Base-by-base conservation (phyloP, 2,113 vertebrate genomes). In the Engystomops pustulosus region DNA sequence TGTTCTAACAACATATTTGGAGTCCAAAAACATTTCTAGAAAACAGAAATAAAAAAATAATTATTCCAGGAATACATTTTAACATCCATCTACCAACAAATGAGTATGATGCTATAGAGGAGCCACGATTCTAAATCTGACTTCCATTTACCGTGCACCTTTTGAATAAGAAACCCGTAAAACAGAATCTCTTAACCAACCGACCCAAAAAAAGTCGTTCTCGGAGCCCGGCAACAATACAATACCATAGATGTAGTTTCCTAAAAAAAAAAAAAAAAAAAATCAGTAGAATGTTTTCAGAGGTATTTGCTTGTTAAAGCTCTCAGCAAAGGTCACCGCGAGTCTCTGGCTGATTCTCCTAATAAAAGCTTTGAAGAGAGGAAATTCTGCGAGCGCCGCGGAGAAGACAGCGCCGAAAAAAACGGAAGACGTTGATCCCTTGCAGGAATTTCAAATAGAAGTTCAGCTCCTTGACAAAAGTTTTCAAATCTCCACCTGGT, bases 231-330 rank as follows among this genome's bases (percentile, higher is more conserved):
- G 80, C 80, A 82, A 82, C 68, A 82, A 82, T 82, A 82, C 80
- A 82, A 82, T 82, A 72, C 80, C 80, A 82, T 69, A 69, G 79
- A 70, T 72, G 80, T 38, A 60, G 80, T 82, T 74, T 81, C 67
- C 67, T 41, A 32, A 82, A 83, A 81, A 72, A 83, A 74, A 75
- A 69, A 72, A 69, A 55, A 32, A 82, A 83, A 81, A 72, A 83
- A 74, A 75, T 78, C 82, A 69, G 55, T 84, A 67, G 74, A 76
- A 77, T 77, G 82, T 58, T 84, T 84, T 84, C 71, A 77, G 72
- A 77, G 82, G 58, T 77, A 77, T 77, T 77, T 84, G 82, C 72
- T 84, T 84, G 82, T 84, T 84, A 84, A 84, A 68, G 44, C 72
- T 84, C 75, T 84, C 72, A 51, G 58, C 45, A 78, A 84, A 84